Evolutionary conservation across 1,140 invertebrate species (phyloP).

Genomic region (Scaptomyza hsui): DNA sequence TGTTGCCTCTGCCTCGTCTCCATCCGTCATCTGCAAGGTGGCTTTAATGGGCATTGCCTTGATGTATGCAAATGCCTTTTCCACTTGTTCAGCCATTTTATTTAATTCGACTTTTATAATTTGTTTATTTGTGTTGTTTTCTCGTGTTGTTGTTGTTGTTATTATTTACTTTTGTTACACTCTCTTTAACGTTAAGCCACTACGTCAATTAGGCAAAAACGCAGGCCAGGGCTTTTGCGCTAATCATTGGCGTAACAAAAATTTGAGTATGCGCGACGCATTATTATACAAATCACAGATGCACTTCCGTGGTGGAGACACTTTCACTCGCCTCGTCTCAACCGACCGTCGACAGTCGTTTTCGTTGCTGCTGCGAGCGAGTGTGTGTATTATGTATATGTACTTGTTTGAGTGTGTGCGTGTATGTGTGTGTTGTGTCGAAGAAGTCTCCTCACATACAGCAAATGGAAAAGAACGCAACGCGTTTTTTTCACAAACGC

Average conservation of each 20-base stretch:
- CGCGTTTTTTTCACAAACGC: slow-evolving; percentile 66
- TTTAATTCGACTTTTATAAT: slow-evolving; percentile 20
- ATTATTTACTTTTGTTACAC: slow-evolving; percentile 28
- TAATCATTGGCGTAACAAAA: slow-evolving; percentile 71
- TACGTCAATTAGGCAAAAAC: slow-evolving; percentile 24
- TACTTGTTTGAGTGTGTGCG: slow-evolving; percentile 28
- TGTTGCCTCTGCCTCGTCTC: slow-evolving; percentile 6
- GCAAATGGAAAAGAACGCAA: slow-evolving; percentile 74
- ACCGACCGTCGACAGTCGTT: slow-evolving; percentile 34
- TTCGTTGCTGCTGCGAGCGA: slow-evolving; percentile 52
- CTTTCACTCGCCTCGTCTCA: slow-evolving; percentile 68
- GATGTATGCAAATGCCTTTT: slow-evolving; percentile 55
- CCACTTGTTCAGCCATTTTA: slow-evolving; percentile 66
- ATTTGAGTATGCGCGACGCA: slow-evolving; percentile 79
- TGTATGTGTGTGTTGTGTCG: slow-evolving; percentile 45
- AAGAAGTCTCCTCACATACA: slow-evolving; percentile 57
- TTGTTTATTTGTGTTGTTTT: slow-evolving; percentile 5
- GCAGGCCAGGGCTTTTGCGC: slow-evolving; percentile 47
- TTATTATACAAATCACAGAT: slow-evolving; percentile 81
- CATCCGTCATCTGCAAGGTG: slow-evolving; percentile 26
- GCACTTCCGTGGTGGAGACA: slow-evolving; percentile 69
- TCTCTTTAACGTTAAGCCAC: slow-evolving; percentile 23
- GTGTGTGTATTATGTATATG: slow-evolving; percentile 22
- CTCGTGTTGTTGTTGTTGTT: slow-evolving; percentile 16
- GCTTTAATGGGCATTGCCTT: slow-evolving; percentile 50